Base-by-base conservation (phyloP, 2,888 invertebrate species). In the Romanomermis culicivorax region DNA sequence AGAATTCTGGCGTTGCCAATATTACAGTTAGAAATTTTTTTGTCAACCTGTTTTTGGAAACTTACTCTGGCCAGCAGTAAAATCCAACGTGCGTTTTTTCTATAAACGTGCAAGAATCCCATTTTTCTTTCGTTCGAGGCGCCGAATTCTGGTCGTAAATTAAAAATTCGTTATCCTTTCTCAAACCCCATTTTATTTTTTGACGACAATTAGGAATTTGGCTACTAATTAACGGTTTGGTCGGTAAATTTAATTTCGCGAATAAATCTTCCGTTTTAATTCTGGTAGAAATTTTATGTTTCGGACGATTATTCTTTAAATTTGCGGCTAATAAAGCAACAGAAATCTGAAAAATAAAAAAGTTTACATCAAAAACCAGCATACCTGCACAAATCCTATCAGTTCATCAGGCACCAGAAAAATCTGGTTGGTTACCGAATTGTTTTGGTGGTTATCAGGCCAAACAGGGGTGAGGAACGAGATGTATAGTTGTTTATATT, bases 91-190 rank as follows among this genome's bases (percentile, higher is more conserved):
- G 77, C 4, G 76, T 74, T 57, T 80, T 77, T 64, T 84, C 81
- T 25, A 83, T 73, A 64, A 79, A 80, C 66, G 78, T 76, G 0
- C 77, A 75, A 58, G 76, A 74, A 58, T 85, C 78, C 85, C 86
- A 88, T 56, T 81, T 78, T 56, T 80, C 77, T 51, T 77, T 76
- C 2, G 76, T 78, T 49, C 73, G 69, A 0, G 82, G 81, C 20
- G 75, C 68, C 1, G 72, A 75, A 47, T 74, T 70, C 20, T 75
- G 75, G 60, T 80, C 75, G 59, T 82, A 82, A 70, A 81, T 77
- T 45, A 82, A 73, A 83, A 84, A 85, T 48, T 75, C 71, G 64
- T 85, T 80, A 63, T 84, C 82, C 27, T 76, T 68, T 56, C 83
- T 74, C 60, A 79, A 76, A 2, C 69, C 69, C 56, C 63, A 64